phyloP scores from a whole-genome alignment of 2,113 vertebrate genomes.

The Apteryx owenii region DNA sequence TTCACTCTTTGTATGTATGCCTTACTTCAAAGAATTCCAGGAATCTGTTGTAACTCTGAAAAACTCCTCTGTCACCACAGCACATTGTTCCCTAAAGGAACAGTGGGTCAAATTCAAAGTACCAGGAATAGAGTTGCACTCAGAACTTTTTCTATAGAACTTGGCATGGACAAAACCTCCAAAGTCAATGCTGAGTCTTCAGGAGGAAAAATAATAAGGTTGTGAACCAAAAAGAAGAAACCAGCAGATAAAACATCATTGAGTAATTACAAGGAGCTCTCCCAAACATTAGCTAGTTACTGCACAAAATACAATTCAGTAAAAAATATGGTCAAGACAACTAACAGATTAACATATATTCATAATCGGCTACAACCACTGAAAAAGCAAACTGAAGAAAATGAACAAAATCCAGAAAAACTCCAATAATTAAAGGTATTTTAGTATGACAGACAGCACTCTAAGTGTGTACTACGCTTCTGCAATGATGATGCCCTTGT shows the following conservation, averaged over 20 bases:
- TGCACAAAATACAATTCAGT: background rate
- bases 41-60: slow-evolving; percentile 35
- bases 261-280: slow-evolving; percentile 36
- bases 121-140: slow-evolving; percentile 23
- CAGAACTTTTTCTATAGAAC: slow-evolving; percentile 38
- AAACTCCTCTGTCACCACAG: slow-evolving; percentile 32
- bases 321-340: background rate
- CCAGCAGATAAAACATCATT: slow-evolving; percentile 9
- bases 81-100: slow-evolving; percentile 40
- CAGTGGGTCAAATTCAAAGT: slow-evolving; percentile 53
- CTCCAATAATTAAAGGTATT: slow-evolving; percentile 11
- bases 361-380: background rate
- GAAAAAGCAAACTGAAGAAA: background rate
- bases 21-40: slow-evolving; percentile 48
- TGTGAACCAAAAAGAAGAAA: slow-evolving; percentile 32
- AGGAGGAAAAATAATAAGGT: background rate
- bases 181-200: slow-evolving; percentile 25
- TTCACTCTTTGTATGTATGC: slow-evolving; percentile 15
- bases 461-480: rapidly evolving
- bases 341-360: slow-evolving; percentile 14
- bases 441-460: background rate
- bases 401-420: background rate
- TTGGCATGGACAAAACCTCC: slow-evolving; percentile 37
- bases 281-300: slow-evolving; percentile 19
- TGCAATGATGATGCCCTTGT: background rate